Evolutionary conservation across 2,888 invertebrate genomes (phyloP), one percentile per base, ranked within the genome.

Genomic region (Drosophila austrosaltans): DNA sequence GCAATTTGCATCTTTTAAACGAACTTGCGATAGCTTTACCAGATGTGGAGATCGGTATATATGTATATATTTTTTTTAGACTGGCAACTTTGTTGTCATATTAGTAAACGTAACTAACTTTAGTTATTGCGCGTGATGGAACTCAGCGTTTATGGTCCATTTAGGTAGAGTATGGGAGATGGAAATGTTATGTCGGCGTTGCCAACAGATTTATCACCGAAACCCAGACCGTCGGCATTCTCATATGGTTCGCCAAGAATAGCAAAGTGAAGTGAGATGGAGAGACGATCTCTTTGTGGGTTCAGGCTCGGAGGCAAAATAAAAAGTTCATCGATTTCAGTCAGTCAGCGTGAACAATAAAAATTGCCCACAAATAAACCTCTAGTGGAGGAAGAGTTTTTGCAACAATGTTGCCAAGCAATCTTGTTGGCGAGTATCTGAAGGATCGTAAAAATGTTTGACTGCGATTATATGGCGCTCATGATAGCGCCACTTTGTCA

Each of bases 391-490:
- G 48, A 12, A 48, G 48, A 25, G 71, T 73, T 69, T 72, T 16
- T 69, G 60, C 84, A 87, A 83, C 83, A 89, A 62, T 48, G 48
- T 48, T 48, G 57, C 36, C 36, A 39, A 57, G 32, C 57, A 57
- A 57, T 39, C 32, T 57, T 82, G 84, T 84, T 89, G 84, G 86
- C 40, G 57, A 57, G 22, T 53, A 64, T 36, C 63, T 67, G 75
- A 30, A 25, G 53, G 82, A 76, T 90, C 89, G 82, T 89, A 89
- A 90, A 89, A 89, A 83, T 89, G 90, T 89, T 89, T 86, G 77
- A 86, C 89, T 88, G 86, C 87, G 82, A 87, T 89, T 89, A 89
- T 89, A 90, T 89, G 88, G 90, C 88, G 88, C 90, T 88, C 88
- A 76, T 75, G 78, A 75, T 84, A 88, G 90, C 90, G 88, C 88